Evolutionary conservation across 2,797 vertebrate species (phyloP), one percentile per base, ranked within the genome.

Genomic region (Menidia menidia): DNA sequence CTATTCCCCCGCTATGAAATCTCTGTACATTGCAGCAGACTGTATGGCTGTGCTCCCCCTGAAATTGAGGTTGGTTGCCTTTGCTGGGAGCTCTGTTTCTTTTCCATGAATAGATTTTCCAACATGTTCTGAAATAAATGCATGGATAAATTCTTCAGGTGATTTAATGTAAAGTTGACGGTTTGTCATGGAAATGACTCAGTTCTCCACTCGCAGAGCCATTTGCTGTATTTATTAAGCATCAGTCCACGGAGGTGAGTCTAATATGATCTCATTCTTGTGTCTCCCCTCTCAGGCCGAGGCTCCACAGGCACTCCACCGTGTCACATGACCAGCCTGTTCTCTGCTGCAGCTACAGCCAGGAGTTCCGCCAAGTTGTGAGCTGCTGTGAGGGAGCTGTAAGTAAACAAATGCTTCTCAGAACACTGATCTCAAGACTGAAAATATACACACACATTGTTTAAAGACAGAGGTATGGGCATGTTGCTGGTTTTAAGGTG

Each of bases 341-440:
- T 57, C 80, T 86, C 60, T 95, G 96, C 88, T 95, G 95, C 52
- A 82, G 85, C 48, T 95, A 93, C 87, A 95, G 90, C 56, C 71
- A 89, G 10, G 84, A 91, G 70, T 96, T 96, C 71, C 87, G 90
- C 62, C 94, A 95, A 54, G 91, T 96, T 59, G 91, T 96, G 78
- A 96, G 93, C 92, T 96, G 95, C 86, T 91, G 90, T 0, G 89
- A 95, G 58, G 92, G 87, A 32, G 96, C 95, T 16, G 94, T 95
- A 90, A 95, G 95, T 95, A 52, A 75, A 75, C 79, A 44, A 44
- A 2, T 15, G 25, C 39, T 64, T 63, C 44, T 62, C 41, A 58
- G 14, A 41, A 64, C 62, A 14, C 35, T 19, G 58, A 71, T 16
- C 31, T 60, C 69, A 18, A 52, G 19, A 35, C 15, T 41, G 4